phyloP scores from a whole-genome alignment of 2,113 vertebrate species.

The Gallinago paraguaiae region DNA sequence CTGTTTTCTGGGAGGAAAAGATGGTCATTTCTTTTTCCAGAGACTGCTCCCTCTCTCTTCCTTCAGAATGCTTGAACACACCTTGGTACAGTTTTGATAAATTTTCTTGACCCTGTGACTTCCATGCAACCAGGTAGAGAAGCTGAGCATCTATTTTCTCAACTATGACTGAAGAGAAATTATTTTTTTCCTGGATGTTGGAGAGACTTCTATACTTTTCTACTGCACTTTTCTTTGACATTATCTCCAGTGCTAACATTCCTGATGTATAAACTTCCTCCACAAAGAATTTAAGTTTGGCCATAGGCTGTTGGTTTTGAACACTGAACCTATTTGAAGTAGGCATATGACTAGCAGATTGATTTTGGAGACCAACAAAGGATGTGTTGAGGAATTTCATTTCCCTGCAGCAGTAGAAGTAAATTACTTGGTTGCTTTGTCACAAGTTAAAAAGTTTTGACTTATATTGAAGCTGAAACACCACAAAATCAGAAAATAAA shows the following conservation, averaged over 20 bases:
- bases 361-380: not conserved
- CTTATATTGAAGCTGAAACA: not conserved
- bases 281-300: not conserved
- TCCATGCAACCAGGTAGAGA: not conserved
- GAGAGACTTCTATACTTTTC: not conserved
- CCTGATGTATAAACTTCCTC: not conserved
- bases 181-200: not conserved
- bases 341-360: not conserved
- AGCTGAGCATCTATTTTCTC: not conserved
- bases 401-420: not conserved
- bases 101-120: not conserved
- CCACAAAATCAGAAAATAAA: not conserved
- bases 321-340: not conserved
- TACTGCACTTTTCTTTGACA: not conserved
- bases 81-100: not conserved
- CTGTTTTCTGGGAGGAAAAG: not conserved
- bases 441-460: not conserved
- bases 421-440: not conserved
- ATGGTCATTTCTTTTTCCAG: not conserved
- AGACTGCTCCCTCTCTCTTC: not conserved
- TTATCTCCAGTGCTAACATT: not conserved
- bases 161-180: not conserved
- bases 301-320: not conserved
- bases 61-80: not conserved
- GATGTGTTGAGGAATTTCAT: not conserved